Evolutionary conservation across 2,113 vertebrate genomes (phyloP), one percentile per base, ranked within the genome.

Genomic region (Noctilio leporinus): DNA sequence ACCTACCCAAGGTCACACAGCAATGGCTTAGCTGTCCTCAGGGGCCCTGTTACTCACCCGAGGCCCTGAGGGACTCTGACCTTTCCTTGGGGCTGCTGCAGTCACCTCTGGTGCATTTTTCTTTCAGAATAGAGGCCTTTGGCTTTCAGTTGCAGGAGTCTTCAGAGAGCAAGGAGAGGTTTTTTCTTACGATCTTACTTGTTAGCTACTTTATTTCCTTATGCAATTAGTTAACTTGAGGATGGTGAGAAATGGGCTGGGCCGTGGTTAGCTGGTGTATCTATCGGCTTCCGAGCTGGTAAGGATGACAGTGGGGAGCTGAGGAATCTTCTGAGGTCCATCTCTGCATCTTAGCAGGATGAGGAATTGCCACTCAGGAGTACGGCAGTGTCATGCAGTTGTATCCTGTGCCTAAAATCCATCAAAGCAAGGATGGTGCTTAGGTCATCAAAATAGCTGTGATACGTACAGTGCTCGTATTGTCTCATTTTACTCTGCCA

Each of bases 291-390:
- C 47, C 35, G 28, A 69, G 30, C 15, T n/a, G 72, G 72, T 35
- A 2, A 38, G 30, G 65, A 6, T 4, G 4, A 7, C 45, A 26
- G 47, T 64, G 83, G 19, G 90, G 28, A 65, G 35, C 12, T 1
- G 70, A 94, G 62, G 62, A 72, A 17, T 64, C 75, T 96, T 95
- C 75, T 85, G 87, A 96, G 92, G 88, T 11, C 88, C 93, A 92
- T 97, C 97, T 15, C 92, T 98, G 96, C 95, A 96, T 97, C 97
- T 97, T 69, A 93, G 95, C 69, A 93, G 94, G 57, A 80, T 96
- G 95, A 96, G 95, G 75, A 94, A 94, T 95, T 24, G 96, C 97
- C 95, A 22, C 84, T 96, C 89, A 80, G 91, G 91, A 75, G 95
- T 95, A 14, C 69, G 95, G 73, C 1, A 2, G 43, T 92, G 86